Evolutionary conservation across 2,113 vertebrate genomes (phyloP).

Genomic region (Uropsilus gracilis): DNA sequence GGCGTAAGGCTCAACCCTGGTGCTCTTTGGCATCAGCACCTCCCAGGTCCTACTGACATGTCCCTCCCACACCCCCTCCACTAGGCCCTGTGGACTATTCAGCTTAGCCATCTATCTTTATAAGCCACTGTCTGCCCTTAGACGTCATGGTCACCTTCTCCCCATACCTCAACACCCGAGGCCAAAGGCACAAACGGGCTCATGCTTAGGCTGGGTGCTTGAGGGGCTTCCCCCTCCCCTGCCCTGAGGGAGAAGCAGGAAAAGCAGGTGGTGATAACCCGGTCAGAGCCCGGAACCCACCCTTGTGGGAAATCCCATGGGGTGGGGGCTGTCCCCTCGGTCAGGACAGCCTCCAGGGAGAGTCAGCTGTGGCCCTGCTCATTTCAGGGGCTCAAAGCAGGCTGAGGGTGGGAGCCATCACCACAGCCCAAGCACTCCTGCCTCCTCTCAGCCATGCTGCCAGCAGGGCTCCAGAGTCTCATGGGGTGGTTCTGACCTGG

Average conservation of each 20-base stretch:
- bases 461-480: not conserved
- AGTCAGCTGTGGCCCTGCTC: fast-evolving
- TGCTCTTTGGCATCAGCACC: not conserved
- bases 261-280: no score
- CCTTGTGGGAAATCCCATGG: not conserved
- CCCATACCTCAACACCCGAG: not conserved
- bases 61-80: no score
- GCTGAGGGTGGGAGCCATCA: not conserved
- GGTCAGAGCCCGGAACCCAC: no score
- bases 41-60: not conserved
- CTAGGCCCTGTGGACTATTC: not conserved
- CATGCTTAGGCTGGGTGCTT: not conserved
- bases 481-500: slow-evolving; percentile 64
- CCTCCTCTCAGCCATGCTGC: not conserved
- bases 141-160: not conserved
- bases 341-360: not conserved
- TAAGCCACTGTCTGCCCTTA: no score
- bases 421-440: not conserved
- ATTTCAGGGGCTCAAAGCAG: not conserved
- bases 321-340: no score
- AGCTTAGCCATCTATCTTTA: not conserved
- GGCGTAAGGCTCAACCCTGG: not conserved
- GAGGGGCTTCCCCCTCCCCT: not conserved
- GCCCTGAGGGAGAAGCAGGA: not conserved
- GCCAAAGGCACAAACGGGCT: not conserved